These are phyloP conservation scores for Hirundichthys speculiger DNA, from an alignment of 2,113 vertebrate genomes.

Conservation along the genomic window DNA sequence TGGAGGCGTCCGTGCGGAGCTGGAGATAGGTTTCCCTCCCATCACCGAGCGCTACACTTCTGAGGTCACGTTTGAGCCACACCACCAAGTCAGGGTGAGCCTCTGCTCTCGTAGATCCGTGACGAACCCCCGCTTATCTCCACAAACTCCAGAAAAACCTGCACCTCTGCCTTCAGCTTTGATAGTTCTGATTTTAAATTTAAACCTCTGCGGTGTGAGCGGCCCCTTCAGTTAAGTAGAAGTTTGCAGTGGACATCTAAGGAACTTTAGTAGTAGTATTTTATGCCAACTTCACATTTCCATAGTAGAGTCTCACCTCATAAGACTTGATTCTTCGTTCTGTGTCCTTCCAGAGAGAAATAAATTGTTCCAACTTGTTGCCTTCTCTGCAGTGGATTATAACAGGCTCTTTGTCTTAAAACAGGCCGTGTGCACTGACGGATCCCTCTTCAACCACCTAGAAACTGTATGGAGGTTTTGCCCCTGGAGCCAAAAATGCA, in stretches of 20 bases:
- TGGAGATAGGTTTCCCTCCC: conserved; percentile 84
- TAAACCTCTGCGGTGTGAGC: too few species aligned
- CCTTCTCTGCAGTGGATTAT: not conserved
- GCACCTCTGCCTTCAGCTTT: too few species aligned
- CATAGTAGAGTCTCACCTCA: too few species aligned
- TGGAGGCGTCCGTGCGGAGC: conserved; percentile 54
- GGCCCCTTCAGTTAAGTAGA: too few species aligned
- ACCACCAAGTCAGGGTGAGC: conserved; percentile 80
- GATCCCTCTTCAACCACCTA: conserved; percentile 83
- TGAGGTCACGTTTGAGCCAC: conserved; percentile 76
- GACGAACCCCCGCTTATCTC: too few species aligned
- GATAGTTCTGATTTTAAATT: too few species aligned
- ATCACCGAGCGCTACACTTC: conserved; percentile 79
- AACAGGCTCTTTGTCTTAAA: conserved; percentile 14
- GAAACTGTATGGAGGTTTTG: conserved; percentile 84
- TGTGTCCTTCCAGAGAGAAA: not conserved
- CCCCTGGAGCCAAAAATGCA: conserved; percentile 60
- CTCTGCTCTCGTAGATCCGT: not conserved
- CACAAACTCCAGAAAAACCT: too few species aligned
- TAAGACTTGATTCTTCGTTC: not conserved
- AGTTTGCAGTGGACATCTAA: too few species aligned
- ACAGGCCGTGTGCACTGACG: conserved; percentile 82
- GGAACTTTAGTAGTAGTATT: too few species aligned
- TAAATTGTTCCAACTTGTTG: not conserved
- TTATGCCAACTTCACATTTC: too few species aligned